Percentiles rank a stretch among this genome's conserved stretches.
phyloP scores from a whole-genome alignment of 2,888 invertebrate genomes.

The Drepana falcataria region DNA sequence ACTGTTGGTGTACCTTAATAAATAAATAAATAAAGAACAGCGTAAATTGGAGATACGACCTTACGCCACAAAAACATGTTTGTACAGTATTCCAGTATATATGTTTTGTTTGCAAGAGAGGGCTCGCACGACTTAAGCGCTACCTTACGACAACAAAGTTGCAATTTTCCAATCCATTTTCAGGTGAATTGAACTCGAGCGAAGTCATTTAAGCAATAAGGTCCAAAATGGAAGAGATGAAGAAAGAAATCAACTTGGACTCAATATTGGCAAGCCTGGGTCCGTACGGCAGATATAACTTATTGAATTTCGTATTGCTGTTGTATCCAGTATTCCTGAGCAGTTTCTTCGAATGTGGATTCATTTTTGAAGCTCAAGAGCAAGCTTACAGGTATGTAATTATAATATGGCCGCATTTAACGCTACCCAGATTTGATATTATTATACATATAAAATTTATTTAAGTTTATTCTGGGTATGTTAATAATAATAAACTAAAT shows the following conservation, averaged over 20 bases:
- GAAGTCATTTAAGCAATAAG: constrained; percentile 1
- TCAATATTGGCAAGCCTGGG: constrained; percentile 65
- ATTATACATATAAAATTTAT: too few species aligned
- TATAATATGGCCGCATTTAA: neutral
- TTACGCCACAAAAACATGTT: too few species aligned
- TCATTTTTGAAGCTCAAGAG: constrained; percentile 68
- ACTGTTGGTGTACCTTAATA: too few species aligned
- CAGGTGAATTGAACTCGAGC: constrained; percentile 25
- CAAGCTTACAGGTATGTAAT: constrained; percentile 45
- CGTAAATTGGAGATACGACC: too few species aligned
- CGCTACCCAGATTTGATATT: too few species aligned
- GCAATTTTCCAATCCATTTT: constrained; percentile 31
- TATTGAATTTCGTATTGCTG: constrained; percentile 62
- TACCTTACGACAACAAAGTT: constrained; percentile 13
- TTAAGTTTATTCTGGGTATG: too few species aligned
- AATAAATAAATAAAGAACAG: too few species aligned
- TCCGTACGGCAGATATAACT: constrained; percentile 67
- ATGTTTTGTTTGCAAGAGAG: too few species aligned
- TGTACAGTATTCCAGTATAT: too few species aligned
- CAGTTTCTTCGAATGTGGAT: constrained; percentile 69
- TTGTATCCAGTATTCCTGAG: constrained; percentile 63
- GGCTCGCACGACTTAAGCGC: constrained; percentile 4
- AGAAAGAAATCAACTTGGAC: constrained; percentile 70
- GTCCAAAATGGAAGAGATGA: constrained; percentile 49
- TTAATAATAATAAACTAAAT: too few species aligned